Evolutionary conservation across 2,888 invertebrate species (phyloP), one percentile per base, ranked within the genome.

Genomic region (Parnassius glacialis): DNA sequence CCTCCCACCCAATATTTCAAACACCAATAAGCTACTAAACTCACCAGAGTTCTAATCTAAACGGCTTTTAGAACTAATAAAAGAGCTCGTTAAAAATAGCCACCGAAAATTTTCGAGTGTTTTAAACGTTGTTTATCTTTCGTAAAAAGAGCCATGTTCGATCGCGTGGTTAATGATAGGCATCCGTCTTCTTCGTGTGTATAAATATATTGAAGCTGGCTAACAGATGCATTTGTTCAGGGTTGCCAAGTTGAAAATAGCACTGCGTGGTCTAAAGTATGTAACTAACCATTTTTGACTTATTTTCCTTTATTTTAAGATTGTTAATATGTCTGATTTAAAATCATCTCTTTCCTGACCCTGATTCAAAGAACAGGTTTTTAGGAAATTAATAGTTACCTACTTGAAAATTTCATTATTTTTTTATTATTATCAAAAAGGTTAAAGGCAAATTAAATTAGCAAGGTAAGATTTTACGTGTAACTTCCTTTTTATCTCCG

Each of bases 1-100:
- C 83, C 82, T 83, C 80, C 81, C 75, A 80, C 83, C 81, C 81
- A 84, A 88, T 87, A 88, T 83, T 84, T 87, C 83, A 85, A 81
- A 81, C 76, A 78, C 82, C 84, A 88, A 86, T 87, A 86, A 86
- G 83, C 83, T 79, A 80, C 78, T 76, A 79, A 78, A 81, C 77
- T 13, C 13, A 79, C 84, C 78, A 79, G 80, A 70, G 71, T 68
- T 76, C 80, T 90, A 89, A 90, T 91, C 90, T 91, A 86, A 91
- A 90, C 89, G 87, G 87, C 87, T 87, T 90, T 89, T 87, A 86
- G 86, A 90, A 87, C 88, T 87, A 89, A 89, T 90, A 90, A 90
- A 90, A 89, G 80, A 83, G 80, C 79, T 84, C 83, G 87, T 88
- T 89, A 81, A 81, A 90, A 90, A 90, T 90, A 90, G 89, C 90